Conservation (phyloP, 1,140 invertebrate species). For the Phymastichus coffea region DNA sequence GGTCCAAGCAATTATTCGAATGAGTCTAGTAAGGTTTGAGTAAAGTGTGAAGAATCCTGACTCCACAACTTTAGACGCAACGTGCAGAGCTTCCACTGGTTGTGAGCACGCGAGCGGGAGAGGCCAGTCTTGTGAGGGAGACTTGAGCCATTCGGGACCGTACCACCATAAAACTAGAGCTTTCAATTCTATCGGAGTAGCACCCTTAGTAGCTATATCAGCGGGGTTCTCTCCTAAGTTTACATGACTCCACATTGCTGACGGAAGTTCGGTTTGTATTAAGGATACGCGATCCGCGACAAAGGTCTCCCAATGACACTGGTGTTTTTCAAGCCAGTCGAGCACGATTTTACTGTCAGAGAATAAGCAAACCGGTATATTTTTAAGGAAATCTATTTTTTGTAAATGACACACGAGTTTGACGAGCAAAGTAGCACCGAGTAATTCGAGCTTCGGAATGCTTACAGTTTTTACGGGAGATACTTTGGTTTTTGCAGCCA, state of each 20-base stretch:
- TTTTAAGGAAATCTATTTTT: neutral
- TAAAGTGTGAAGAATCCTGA: neutral
- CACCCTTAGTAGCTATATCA: neutral
- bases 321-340: neutral
- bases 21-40: neutral
- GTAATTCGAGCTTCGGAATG: conserved; percentile 26
- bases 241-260: neutral
- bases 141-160: conserved; percentile 19
- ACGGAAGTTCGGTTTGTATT: too few species aligned
- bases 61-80: too few species aligned
- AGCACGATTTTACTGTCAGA: neutral
- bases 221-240: neutral
- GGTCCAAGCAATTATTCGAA: neutral
- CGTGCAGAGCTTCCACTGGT: neutral
- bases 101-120: neutral
- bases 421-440: conserved; percentile 12
- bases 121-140: neutral
- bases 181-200: conserved; percentile 5
- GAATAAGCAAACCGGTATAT: conserved; percentile 8
- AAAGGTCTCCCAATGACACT: too few species aligned
- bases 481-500: conserved; percentile 41
- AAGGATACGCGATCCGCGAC: too few species aligned
- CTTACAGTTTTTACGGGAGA: conserved; percentile 29
- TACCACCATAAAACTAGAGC: conserved; percentile 28
- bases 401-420: conserved; percentile 11